Evolutionary conservation across 2,888 invertebrate genomes (phyloP).

Genomic region (Lasioglossum marginatum): DNA sequence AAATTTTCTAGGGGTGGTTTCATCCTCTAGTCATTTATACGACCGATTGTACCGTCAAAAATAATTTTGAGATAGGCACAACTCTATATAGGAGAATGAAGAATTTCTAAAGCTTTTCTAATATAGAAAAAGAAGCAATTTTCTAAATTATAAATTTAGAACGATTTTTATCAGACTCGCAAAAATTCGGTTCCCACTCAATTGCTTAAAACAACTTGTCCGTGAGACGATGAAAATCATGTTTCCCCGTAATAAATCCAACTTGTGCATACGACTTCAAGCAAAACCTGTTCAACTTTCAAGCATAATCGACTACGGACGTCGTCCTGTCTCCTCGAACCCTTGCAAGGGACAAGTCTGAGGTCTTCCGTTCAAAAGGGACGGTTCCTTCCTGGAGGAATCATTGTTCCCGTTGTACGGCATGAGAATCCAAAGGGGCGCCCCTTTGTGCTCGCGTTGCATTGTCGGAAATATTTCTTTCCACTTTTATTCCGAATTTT

Average conservation of each 20-base stretch:
- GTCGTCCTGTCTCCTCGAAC: background rate
- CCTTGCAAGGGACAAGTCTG: background rate
- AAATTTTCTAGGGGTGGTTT: background rate
- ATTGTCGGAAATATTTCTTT: background rate
- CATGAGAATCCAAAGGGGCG: background rate
- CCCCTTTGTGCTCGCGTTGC: background rate
- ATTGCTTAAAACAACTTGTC: background rate
- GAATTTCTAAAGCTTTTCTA: too few species aligned
- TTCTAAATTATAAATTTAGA: too few species aligned
- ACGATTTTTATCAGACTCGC: too few species aligned
- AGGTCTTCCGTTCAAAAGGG: background rate
- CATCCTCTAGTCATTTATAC: background rate
- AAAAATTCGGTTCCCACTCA: background rate
- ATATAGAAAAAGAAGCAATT: too few species aligned
- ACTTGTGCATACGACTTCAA: background rate
- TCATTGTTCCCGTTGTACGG: background rate
- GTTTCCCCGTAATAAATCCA: background rate
- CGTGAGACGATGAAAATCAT: background rate
- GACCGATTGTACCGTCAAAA: too few species aligned
- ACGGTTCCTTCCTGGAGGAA: background rate
- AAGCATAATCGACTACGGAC: background rate
- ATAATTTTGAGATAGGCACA: background rate
- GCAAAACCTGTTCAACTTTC: background rate
- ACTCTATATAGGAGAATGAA: background rate
- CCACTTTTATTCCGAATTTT: background rate